Base-by-base conservation (phyloP, 2,797 vertebrate species). In the Ctenopoma kingsleyae region DNA sequence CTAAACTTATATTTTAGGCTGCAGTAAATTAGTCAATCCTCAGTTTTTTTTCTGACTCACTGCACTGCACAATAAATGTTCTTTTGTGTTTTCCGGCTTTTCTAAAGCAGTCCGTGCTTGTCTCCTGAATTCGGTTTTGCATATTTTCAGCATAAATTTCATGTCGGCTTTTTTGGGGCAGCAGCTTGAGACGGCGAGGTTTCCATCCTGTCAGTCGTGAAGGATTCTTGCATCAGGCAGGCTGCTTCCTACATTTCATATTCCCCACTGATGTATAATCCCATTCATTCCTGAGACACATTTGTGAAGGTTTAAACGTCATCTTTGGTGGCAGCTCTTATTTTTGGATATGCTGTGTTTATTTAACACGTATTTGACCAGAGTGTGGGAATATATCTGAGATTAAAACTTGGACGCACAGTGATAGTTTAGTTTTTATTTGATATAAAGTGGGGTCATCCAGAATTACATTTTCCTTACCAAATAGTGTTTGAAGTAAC, bases 141-240 rank as follows among this genome's bases (percentile, higher is more conserved):
- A 77, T 61, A 65, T 77, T 69, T 72, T 59, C n/a, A 35, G 66
- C 64, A 76, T 71, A 71, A 67, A 78, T 83, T 85, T 81, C 55
- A 76, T 66, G 77, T 86, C 83, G 53, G 74, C 67, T 78, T 76
- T 72, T 67, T 73, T 68, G 27, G 46, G 69, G 78, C 79, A 51
- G 64, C 78, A 56, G 72, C 55, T 72, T 69, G 58, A 75, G 71
- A 71, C 40, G 0, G 41, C 50, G 9, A 74, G 76, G 57, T 79
- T 86, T 87, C 63, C 54, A 71, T 68, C 60, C 77, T 61, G 82
- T 77, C 85, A 77, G 71, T 70, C n/a, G 11, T 77, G 76, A 85
- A 71, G 71, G 35, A 71, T 74, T 67, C 80, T 83, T 84, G 69
- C 84, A 76, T 87, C 82, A 86, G 76, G 38, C 66, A 35, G 38